Base-by-base conservation (phyloP, 30 jellyfish, hydroid and myxozoan genomes). In the Nemopilema nomurai region DNA sequence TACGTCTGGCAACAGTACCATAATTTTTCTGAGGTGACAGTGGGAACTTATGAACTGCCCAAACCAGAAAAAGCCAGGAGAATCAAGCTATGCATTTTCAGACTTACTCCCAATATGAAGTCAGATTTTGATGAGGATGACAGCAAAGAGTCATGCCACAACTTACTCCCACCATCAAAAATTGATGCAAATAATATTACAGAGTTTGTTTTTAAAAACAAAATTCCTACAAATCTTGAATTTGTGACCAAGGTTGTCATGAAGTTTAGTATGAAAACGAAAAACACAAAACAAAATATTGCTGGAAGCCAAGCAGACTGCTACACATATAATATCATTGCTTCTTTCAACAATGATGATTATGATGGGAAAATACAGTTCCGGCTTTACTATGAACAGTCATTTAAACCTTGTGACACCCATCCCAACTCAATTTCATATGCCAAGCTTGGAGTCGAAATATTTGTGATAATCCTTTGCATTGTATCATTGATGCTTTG, bases 1-100 rank as follows among this genome's bases (percentile, higher is more conserved):
- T 82, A 89, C 80, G 89, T 89, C 18, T 94, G 97, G 97, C 30
- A 78, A 28, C 98, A 87, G 77, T 82, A 83, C 87, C 88, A 91
- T 71, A 86, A 87, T 76, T 91, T 77, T 51, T 67, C 82, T 22
- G 20, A 71, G 0, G 67, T 87, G 65, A 91, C 92, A 69, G 90
- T 81, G 53, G 96, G 97, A 18, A 67, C 92, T 16, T 85, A 84
- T 50, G 96, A 91, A 33, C 69, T 84, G n/a, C 87, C 93, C 21
- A 69, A 50, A 71, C 62, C 75, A 26, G 50, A 52, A 67, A 80
- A 57, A 51, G 62, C 29, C 26, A 32, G 81, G 32, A 24, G 79
- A 19, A 66, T 84, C 16, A 52, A 33, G 57, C 67, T 75, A 4
- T 84, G 93, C 71, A 65, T 74, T 22, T n/a, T 51, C 52, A 24